These are phyloP conservation scores for Ophonus ardosiacus DNA, from an alignment of 2,888 invertebrate species.

Conservation along the genomic window DNA sequence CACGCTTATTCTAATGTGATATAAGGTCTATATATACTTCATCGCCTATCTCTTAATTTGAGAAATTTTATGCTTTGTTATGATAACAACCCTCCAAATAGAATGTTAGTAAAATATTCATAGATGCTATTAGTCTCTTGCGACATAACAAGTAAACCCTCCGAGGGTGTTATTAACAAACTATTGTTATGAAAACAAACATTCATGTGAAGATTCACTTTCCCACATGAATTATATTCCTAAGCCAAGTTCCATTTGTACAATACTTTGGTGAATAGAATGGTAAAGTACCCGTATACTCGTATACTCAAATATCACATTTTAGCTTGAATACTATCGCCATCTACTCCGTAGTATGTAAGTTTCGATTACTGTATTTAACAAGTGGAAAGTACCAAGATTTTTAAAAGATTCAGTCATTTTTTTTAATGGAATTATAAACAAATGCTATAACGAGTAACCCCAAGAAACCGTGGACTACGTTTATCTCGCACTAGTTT, in stretches of 20 bases:
- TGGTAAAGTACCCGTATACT: not conserved
- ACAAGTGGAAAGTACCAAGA: too few species aligned
- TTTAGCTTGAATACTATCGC: too few species aligned
- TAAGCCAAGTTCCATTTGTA: not conserved
- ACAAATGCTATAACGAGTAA: too few species aligned
- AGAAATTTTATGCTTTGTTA: not conserved
- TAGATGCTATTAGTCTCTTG: conserved; percentile 26
- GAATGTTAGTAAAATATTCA: conserved; percentile 38
- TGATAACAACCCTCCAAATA: conserved; percentile 20
- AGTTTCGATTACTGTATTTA: too few species aligned
- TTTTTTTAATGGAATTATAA: too few species aligned
- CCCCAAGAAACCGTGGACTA: too few species aligned
- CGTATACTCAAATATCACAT: too few species aligned
- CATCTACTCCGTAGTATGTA: too few species aligned
- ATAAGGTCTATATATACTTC: not conserved
- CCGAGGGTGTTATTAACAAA: conserved; percentile 30
- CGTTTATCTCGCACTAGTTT: too few species aligned
- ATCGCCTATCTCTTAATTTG: not conserved
- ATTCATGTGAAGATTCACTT: not conserved
- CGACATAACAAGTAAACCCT: conserved; percentile 6
- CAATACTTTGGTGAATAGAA: not conserved
- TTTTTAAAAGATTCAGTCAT: too few species aligned
- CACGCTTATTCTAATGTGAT: not conserved
- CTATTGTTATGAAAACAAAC: conserved; percentile 37
- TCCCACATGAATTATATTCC: not conserved